A percentile compares a stretch with the other conserved stretches of the same genome.
phyloP scores from a whole-genome alignment of 2,113 vertebrate species.

The Anthoscopus minutus region DNA sequence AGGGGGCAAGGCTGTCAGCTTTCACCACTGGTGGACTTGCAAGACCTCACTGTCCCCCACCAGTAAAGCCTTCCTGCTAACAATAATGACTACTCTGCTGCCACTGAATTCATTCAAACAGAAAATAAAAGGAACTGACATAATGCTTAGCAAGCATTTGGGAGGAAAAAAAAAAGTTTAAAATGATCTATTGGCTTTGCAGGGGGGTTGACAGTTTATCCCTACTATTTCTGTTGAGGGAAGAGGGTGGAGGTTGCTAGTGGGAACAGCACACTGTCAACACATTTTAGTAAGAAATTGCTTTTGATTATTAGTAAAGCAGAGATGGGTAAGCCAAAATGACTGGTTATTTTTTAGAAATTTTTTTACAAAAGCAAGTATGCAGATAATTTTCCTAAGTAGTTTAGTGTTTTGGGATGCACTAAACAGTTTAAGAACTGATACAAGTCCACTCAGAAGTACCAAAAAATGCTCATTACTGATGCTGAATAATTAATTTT shows the following conservation, averaged over 20 bases:
- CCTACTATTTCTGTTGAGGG: not conserved
- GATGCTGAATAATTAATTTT: not conserved
- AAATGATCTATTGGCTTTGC: not conserved
- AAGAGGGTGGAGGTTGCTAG: not conserved
- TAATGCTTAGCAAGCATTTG: not conserved
- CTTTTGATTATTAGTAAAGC: not conserved
- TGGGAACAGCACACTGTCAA: not conserved
- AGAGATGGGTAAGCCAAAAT: not conserved
- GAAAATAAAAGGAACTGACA: constrained; percentile 16
- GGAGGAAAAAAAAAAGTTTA: constrained; percentile 26
- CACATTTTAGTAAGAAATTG: not conserved
- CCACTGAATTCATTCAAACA: not conserved
- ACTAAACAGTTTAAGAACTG: not conserved
- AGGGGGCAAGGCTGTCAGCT: not conserved
- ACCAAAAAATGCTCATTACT: not conserved
- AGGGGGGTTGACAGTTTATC: not conserved
- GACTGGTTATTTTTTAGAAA: not conserved
- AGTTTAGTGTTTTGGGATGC: not conserved
- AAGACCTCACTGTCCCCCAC: not conserved
- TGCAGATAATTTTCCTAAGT: not conserved
- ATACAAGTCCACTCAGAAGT: not conserved
- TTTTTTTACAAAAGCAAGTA: not conserved
- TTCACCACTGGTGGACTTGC: not conserved
- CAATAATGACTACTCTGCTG: constrained; percentile 1
- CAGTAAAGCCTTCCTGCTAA: not conserved